These are phyloP conservation scores for Cyclophora punctaria DNA, from an alignment of 2,888 invertebrate genomes.

Conservation along the genomic window DNA sequence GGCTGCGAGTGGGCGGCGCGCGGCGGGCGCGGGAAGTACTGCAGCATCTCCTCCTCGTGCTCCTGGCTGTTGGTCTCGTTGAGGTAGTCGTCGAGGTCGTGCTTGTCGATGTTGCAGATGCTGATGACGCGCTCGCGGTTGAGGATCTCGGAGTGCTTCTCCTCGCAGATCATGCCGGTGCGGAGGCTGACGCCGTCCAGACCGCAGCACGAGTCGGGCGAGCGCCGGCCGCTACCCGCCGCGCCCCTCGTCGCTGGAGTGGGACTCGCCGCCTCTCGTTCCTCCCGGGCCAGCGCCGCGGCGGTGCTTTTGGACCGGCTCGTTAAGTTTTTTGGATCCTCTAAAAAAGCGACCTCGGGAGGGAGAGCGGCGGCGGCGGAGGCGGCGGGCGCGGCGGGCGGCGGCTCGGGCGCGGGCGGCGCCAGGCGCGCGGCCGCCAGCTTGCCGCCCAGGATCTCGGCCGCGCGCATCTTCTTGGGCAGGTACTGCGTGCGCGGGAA, in stretches of 20 bases:
- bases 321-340: slow-evolving; percentile 74
- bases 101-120: slow-evolving; percentile 85
- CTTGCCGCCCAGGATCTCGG: slow-evolving; percentile 66
- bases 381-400: slow-evolving; percentile 25
- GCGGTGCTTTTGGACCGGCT: slow-evolving; percentile 74
- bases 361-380: slow-evolving; percentile 36
- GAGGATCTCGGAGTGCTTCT: slow-evolving; percentile 71
- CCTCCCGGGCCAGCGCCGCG: slow-evolving; percentile 75
- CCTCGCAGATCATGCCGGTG: slow-evolving; percentile 64
- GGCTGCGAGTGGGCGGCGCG: slow-evolving; percentile 20
- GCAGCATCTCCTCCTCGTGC: slow-evolving; percentile 88
- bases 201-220: slow-evolving; percentile 70
- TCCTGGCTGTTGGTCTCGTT: slow-evolving; percentile 84
- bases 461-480: slow-evolving; percentile 71
- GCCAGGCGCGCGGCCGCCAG: slow-evolving; percentile 43
- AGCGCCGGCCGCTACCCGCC: slow-evolving; percentile 57
- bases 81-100: slow-evolving; percentile 87
- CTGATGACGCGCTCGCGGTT: slow-evolving; percentile 82
- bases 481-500: slow-evolving; percentile 58
- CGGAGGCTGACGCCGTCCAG: slow-evolving; percentile 62
- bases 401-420: slow-evolving; percentile 28
- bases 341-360: slow-evolving; percentile 66
- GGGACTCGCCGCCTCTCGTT: slow-evolving; percentile 71
- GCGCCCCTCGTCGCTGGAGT: slow-evolving; percentile 68
- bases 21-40: slow-evolving; percentile 78